These are phyloP conservation scores for Cryptotis parvus DNA, from an alignment of 2,113 vertebrate species.

Conservation along the genomic window DNA sequence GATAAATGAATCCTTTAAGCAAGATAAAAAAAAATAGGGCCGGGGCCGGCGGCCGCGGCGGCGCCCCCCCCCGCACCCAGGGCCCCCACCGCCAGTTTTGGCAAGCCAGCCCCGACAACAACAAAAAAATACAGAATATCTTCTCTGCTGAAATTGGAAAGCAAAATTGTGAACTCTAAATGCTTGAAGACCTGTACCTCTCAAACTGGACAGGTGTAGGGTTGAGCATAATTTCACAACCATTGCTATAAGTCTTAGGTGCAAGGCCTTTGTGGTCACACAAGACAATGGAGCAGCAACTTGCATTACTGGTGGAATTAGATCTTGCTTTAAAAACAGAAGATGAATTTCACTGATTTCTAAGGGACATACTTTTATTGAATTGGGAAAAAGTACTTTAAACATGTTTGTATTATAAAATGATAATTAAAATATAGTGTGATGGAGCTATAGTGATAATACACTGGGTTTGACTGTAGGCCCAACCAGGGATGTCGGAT, in stretches of 20 bases:
- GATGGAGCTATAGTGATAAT: neutral
- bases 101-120: no score
- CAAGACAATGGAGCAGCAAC: neutral
- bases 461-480: neutral
- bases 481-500: no score
- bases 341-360: neutral
- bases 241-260: neutral
- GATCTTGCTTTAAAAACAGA: neutral
- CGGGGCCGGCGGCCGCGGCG: no score
- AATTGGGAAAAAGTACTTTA: neutral
- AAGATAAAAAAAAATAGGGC: no score
- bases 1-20: neutral
- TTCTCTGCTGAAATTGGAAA: neutral
- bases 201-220: fast-evolving
- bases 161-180: neutral
- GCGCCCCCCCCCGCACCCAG: no score
- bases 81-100: no score
- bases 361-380: neutral
- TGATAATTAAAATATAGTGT: neutral
- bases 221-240: neutral
- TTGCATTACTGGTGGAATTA: neutral
- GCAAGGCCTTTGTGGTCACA: neutral
- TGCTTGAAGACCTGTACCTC: fast-evolving
- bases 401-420: neutral
- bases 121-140: neutral